These are phyloP conservation scores for Arrhopalites spinosus DNA, from an alignment of 2,888 invertebrate species.

Conservation along the genomic window DNA sequence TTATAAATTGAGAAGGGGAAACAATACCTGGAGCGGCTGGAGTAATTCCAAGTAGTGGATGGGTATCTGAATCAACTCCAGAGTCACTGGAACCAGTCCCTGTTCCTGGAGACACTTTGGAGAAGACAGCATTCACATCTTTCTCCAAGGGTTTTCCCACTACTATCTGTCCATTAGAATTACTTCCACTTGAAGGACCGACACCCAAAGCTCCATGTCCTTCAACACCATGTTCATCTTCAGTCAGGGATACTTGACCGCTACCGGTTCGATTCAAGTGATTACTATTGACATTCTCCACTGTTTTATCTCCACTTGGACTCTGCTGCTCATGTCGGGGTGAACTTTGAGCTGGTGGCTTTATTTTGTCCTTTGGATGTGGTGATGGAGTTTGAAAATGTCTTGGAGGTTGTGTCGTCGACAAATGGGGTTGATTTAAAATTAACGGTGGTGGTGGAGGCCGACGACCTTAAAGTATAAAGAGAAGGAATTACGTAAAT, in stretches of 20 bases:
- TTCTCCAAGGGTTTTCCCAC: constrained; percentile 63
- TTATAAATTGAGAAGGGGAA: no score
- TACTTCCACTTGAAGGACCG: constrained; percentile 37
- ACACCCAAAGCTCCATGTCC: constrained; percentile 38
- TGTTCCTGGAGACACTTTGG: constrained; percentile 63
- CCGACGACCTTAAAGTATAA: no score
- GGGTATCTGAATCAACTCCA: constrained; percentile 54
- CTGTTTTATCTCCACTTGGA: constrained; percentile 30
- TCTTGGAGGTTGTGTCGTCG: constrained; percentile 54
- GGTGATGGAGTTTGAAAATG: constrained; percentile 51
- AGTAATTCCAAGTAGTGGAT: constrained; percentile 56
- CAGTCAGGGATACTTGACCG: constrained; percentile 31
- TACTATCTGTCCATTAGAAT: constrained; percentile 42
- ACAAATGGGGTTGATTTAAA: constrained; percentile 55
- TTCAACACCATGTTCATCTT: constrained; percentile 33
- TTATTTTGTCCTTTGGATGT: constrained; percentile 43
- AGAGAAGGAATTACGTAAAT: no score
- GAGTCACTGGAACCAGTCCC: constrained; percentile 38
- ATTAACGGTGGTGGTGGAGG: constrained; percentile 56
- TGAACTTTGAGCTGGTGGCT: constrained; percentile 22
- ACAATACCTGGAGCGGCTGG: constrained; percentile 57
- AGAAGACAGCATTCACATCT: constrained; percentile 71
- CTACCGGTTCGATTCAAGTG: constrained; percentile 49
- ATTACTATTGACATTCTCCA: constrained; percentile 47
- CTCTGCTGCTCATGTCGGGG: constrained; percentile 37